A percentile compares a stretch with the other conserved stretches of the same genome.
Evolutionary conservation across 2,113 vertebrate species (phyloP).

Genomic region (Felis chaus): DNA sequence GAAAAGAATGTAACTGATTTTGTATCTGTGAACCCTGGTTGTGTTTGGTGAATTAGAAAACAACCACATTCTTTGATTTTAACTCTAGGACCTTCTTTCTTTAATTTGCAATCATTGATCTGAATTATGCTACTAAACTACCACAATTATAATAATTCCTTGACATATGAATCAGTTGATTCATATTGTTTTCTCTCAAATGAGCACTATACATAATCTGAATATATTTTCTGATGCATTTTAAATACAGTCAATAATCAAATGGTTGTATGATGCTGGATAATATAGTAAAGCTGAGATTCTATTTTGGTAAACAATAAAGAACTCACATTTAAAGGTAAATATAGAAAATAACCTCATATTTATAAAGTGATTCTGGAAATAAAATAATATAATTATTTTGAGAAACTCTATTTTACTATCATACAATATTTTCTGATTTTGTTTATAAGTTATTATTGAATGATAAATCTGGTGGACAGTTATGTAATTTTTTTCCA

Average conservation of each 20-base stretch:
- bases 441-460: not conserved
- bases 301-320: not conserved
- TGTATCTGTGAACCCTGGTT: not conserved
- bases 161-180: not conserved
- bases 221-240: constrained; percentile 32
- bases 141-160: not conserved
- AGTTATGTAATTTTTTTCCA: not conserved
- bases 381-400: not conserved
- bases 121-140: not conserved
- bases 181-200: not conserved
- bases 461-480: not conserved
- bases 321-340: not conserved
- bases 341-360: not conserved
- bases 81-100: not conserved
- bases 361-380: not conserved
- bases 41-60: not conserved
- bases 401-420: constrained; percentile 2
- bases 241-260: not conserved
- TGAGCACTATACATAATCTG: not conserved
- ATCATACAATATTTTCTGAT: not conserved
- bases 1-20: not conserved
- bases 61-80: not conserved
- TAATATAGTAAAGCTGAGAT: not conserved
- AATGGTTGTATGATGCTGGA: not conserved
- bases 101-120: not conserved